Evolutionary conservation across 2,888 invertebrate species (phyloP).

Genomic region (Hemistola chrysoprasaria): DNA sequence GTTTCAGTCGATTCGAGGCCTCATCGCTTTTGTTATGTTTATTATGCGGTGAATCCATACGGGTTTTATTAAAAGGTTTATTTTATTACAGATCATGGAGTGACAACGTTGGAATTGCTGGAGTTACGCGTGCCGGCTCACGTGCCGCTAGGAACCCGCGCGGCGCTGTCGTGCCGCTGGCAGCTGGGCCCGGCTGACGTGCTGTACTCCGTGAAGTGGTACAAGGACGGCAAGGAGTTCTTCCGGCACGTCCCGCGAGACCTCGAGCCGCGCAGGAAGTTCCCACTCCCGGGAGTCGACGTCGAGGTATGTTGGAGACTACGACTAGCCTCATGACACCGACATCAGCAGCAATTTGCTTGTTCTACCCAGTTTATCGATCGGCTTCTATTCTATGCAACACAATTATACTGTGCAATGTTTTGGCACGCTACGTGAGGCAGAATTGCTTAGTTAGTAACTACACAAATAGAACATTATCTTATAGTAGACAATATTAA

Average conservation of each 20-base stretch:
- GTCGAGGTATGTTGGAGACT: slow-evolving; percentile 85
- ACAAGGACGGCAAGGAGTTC: slow-evolving; percentile 95
- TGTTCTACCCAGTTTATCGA: too few species aligned
- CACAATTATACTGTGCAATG: too few species aligned
- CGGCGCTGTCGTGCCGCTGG: slow-evolving; percentile 90
- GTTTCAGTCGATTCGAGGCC: slow-evolving; percentile 24
- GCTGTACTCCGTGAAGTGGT: slow-evolving; percentile 95
- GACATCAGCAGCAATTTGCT: too few species aligned
- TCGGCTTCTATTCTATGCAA: too few species aligned
- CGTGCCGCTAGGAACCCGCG: slow-evolving; percentile 89
- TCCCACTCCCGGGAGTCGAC: slow-evolving; percentile 90
- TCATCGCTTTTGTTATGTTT: slow-evolving; percentile 28
- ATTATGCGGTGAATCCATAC: slow-evolving; percentile 8
- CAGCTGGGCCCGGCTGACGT: slow-evolving; percentile 89
- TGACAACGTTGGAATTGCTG: slow-evolving; percentile 84
- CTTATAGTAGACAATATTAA: too few species aligned
- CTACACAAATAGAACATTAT: too few species aligned
- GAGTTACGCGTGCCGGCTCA: slow-evolving; percentile 92
- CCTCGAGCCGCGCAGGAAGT: slow-evolving; percentile 90
- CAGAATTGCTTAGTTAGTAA: too few species aligned
- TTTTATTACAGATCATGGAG: slow-evolving; percentile 53
- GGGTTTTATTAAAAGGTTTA: slow-evolving; percentile 3
- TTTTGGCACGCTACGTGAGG: too few species aligned
- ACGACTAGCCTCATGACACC: not conserved
- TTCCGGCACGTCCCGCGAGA: slow-evolving; percentile 93